Base-by-base conservation (phyloP, 2,797 vertebrate species). In the Tauraco hartlaubi region DNA sequence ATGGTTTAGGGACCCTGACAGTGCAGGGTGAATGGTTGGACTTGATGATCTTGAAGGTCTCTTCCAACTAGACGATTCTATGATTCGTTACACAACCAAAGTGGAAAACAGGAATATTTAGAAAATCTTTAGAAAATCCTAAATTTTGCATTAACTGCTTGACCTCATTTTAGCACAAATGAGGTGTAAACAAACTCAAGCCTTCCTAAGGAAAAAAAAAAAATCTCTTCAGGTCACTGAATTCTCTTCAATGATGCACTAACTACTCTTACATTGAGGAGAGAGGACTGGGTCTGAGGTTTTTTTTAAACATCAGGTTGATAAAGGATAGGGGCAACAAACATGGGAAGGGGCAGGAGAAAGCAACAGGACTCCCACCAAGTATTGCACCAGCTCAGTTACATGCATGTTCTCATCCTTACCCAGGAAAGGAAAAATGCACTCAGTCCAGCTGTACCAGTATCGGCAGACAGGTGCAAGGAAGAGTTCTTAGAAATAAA, bases 261-360 rank as follows among this genome's bases (percentile, higher is more conserved):
- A 26, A 58, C 29, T 83, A 4, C 14, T 39, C 18, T 15, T 29
- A 25, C 5, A 18, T 35, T 41, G 26, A 88, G 26, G 49, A 68
- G 16, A 26, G 19, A 73, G 4, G 12, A 41, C 0, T 1, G 9
- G 31, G 14, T 26, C 37, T 56, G 25, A 52, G 29, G 26, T 3
- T 25, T 25, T 64, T 55, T 80, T 80, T 49, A 78, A 67, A 31
- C 7, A 54, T 55, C 22, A 37, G 4, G 4, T 14, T 78, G 43
- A 64, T 19, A 23, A 2, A 29, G 18, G 15, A 63, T 4, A 49
- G 18, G 11, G 18, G 11, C 14, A 76, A 21, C 0, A 1, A 87
- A 69, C 0, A 0, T 3, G 14, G 8, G 33, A 6, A 52, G 31
- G 29, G 49, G 4, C 22, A 33, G 19, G 33, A 87, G 15, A 7